phyloP scores from a whole-genome alignment of 1,140 invertebrate species.

The Drosophila bifasciata region DNA sequence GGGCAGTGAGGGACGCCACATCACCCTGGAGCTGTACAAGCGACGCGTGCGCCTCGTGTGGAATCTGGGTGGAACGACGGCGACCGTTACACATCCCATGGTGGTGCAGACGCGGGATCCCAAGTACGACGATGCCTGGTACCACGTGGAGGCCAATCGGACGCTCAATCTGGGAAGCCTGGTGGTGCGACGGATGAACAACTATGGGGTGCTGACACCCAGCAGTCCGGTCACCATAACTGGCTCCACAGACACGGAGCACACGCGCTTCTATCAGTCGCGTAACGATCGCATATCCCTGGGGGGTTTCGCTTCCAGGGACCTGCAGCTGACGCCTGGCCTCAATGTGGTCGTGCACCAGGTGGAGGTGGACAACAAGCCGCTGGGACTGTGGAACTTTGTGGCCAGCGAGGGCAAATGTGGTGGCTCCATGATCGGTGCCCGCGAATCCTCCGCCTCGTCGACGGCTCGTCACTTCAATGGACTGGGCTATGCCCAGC shows the following conservation, averaged over 20 bases:
- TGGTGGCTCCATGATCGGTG: constrained; percentile 79
- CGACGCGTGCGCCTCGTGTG: constrained; percentile 90
- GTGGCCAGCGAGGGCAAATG: constrained; percentile 87
- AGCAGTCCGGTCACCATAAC: constrained; percentile 48
- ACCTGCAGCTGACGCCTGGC: constrained; percentile 84
- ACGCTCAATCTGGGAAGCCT: constrained; percentile 83
- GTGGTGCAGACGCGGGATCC: constrained; percentile 85
- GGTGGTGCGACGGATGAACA: constrained; percentile 79
- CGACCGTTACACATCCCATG: constrained; percentile 87
- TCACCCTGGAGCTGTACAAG: constrained; percentile 91
- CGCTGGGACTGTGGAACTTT: constrained; percentile 96
- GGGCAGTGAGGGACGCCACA: constrained; percentile 87
- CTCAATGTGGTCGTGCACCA: constrained; percentile 91
- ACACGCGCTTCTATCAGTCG: constrained; percentile 76
- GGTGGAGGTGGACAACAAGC: constrained; percentile 90
- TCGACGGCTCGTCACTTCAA: constrained; percentile 86
- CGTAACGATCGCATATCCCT: constrained; percentile 86
- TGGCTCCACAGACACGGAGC: constrained; percentile 68
- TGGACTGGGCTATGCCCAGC: constrained; percentile 91
- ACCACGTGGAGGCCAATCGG: constrained; percentile 88
- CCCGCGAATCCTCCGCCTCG: constrained; percentile 65
- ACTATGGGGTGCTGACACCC: constrained; percentile 62
- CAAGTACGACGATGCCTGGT: constrained; percentile 89
- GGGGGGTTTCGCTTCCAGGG: constrained; percentile 85
- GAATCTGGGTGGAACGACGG: constrained; percentile 90